A percentile compares a stretch with the other conserved stretches of the same genome.
Conservation (phyloP, 2,797 vertebrate genomes). For the Hippocampus kuda region DNA sequence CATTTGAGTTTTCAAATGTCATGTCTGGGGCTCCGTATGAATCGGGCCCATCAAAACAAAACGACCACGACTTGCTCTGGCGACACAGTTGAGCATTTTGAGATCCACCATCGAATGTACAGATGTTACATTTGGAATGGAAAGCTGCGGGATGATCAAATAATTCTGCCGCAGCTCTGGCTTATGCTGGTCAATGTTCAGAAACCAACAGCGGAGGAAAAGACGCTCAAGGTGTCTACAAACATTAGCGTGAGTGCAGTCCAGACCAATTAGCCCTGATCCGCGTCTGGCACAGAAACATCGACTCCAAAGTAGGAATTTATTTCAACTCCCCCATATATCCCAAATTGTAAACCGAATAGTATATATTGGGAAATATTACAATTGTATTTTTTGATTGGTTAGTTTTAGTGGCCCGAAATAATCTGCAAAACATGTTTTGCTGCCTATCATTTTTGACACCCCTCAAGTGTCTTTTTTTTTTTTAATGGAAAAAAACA, state of each 20-base stretch:
- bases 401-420: not conserved
- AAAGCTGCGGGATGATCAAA: not conserved
- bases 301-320: not conserved
- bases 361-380: no score
- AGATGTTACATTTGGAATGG: not conserved
- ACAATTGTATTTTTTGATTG: not conserved
- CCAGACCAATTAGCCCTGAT: not conserved
- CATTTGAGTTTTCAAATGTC: no score
- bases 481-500: not conserved
- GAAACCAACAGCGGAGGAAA: no score
- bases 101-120: not conserved
- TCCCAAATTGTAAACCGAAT: not conserved
- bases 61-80: no score
- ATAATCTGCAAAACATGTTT: not conserved
- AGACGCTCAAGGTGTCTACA: not conserved
- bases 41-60: no score
- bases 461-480: not conserved
- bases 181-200: not conserved
- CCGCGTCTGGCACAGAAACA: not conserved
- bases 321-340: not conserved
- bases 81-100: no score
- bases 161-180: not conserved
- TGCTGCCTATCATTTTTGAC: not conserved
- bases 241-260: not conserved
- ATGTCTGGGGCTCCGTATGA: no score